Percentiles rank a stretch among this genome's conserved stretches.
These are phyloP conservation scores for Boloria selene DNA, from an alignment of 2,888 invertebrate genomes.

Conservation along the genomic window DNA sequence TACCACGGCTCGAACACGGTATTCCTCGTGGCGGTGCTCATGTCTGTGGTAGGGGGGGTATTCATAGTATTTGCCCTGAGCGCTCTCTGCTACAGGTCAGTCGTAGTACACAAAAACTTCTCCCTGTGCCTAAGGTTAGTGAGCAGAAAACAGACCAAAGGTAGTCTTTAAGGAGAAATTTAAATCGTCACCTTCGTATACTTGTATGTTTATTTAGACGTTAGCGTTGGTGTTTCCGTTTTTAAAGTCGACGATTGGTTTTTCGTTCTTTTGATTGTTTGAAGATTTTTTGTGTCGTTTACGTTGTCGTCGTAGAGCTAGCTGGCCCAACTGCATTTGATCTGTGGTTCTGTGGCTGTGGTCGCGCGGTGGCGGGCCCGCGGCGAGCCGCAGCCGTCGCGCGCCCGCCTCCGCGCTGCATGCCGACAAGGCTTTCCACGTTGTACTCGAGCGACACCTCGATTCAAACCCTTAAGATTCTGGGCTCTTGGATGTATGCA, in stretches of 20 bases:
- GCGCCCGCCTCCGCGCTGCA: slow-evolving; percentile 75
- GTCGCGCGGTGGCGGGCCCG: slow-evolving; percentile 64
- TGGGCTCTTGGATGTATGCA: slow-evolving; percentile 83
- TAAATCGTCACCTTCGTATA: slow-evolving; percentile 83
- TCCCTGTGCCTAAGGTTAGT: slow-evolving; percentile 99
- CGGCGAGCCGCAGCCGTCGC: slow-evolving; percentile 53
- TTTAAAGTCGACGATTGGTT: slow-evolving; percentile 77
- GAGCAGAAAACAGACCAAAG: slow-evolving; percentile 91
- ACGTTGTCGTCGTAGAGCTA: slow-evolving; percentile 79
- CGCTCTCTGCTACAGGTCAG: slow-evolving; percentile 99
- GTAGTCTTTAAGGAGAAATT: slow-evolving; percentile 84
- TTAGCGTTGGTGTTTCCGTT: slow-evolving; percentile 81
- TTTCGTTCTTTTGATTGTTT: slow-evolving; percentile 61
- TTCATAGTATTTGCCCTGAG: slow-evolving; percentile 99
- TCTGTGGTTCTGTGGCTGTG: slow-evolving; percentile 77
- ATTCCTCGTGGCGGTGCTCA: slow-evolving; percentile 98
- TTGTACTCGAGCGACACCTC: slow-evolving; percentile 76
- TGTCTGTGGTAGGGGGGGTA: slow-evolving; percentile 99
- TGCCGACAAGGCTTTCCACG: slow-evolving; percentile 80
- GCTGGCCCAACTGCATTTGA: slow-evolving; percentile 81
- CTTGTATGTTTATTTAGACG: slow-evolving; percentile 81
- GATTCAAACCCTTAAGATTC: slow-evolving; percentile 82
- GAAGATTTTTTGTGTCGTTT: slow-evolving; percentile 69
- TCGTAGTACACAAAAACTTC: slow-evolving; percentile 99
- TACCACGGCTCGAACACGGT: slow-evolving; percentile 98